Percentiles rank a stretch among this genome's conserved stretches.
Conservation (phyloP, 2,113 vertebrate species). For the Spermophilus dauricus region DNA sequence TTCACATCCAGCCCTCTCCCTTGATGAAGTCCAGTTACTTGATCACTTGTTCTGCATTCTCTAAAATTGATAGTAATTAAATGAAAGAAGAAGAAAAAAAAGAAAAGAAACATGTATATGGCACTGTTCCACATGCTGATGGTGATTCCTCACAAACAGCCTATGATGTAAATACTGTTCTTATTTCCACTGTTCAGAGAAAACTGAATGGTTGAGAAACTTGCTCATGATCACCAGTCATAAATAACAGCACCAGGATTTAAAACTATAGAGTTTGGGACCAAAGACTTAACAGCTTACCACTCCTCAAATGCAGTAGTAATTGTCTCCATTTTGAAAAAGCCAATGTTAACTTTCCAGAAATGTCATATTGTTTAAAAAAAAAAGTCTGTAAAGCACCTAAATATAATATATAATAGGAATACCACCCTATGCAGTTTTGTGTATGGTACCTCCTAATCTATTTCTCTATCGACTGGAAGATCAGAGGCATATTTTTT, state of each 20-base stretch:
- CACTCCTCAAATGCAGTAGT: neutral
- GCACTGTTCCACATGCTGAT: neutral
- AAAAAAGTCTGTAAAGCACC: neutral
- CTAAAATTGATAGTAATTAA: neutral
- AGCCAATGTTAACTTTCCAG: neutral
- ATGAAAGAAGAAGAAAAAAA: neutral
- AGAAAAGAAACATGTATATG: neutral
- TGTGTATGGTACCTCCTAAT: neutral
- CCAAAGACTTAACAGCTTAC: neutral
- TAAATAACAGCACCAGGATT: neutral
- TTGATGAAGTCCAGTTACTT: neutral
- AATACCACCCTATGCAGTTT: neutral
- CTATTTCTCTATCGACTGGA: neutral
- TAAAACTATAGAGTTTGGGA: neutral
- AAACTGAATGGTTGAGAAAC: neutral
- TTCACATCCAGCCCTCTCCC: too few relatives aligned
- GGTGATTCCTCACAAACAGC: neutral
- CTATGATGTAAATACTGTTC: neutral
- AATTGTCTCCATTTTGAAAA: conserved; percentile 30
- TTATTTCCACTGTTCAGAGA: neutral
- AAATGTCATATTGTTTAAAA: neutral
- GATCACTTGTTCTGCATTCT: neutral
- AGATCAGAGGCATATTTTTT: neutral
- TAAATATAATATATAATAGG: neutral
- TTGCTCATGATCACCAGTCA: neutral